Base-by-base conservation (phyloP, 2,797 vertebrate species). In the Scleropages formosus region DNA sequence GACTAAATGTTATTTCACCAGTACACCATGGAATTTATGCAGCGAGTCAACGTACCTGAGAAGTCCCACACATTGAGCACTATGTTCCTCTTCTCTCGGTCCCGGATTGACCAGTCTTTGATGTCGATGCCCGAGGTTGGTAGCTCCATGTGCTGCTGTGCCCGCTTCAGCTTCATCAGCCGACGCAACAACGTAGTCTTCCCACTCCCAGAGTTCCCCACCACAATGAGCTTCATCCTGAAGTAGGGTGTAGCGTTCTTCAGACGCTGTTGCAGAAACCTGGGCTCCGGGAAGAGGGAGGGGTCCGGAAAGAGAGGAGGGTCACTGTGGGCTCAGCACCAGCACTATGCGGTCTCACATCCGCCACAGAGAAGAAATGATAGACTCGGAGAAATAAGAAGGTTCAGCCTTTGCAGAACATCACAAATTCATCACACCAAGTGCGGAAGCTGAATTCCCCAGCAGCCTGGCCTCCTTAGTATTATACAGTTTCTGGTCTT, bases 31-130 rank as follows among this genome's bases (percentile, higher is more conserved):
- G 39, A 31, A 2, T 39, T 2, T 39, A 56, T 9, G 53, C 11
- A 26, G 16, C 39, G 22, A 24, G n/a, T 56, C 4, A 58, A 49
- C 86, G 80, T 79, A 98, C 97, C 97, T 93, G 95, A 93, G 81
- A 99, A 96, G 86, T 99, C 98, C 98, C 98, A 99, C 53, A 98
- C 93, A 58, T 97, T 99, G 72, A 99, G 86, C 79, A 94, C 73
- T 73, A 96, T 95, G 75, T 90, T 97, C 86, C 86, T 93, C 90
- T 85, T 94, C 82, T 93, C 93, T 76, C 92, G 91, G 26, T 95
- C 90, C 49, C 87, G 91, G 78, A 97, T 81, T 75, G 82, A 80
- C 97, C 98, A 99, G 82, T 99, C 96, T 70, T 85, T 88, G 31
- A 98, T 94, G 1, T 94, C 90, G 16, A 98, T 94, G 73, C 93